Percentiles rank a stretch among this genome's conserved stretches.
phyloP scores from a whole-genome alignment of 1,140 invertebrate genomes.

The Aleiodes sp. region DNA sequence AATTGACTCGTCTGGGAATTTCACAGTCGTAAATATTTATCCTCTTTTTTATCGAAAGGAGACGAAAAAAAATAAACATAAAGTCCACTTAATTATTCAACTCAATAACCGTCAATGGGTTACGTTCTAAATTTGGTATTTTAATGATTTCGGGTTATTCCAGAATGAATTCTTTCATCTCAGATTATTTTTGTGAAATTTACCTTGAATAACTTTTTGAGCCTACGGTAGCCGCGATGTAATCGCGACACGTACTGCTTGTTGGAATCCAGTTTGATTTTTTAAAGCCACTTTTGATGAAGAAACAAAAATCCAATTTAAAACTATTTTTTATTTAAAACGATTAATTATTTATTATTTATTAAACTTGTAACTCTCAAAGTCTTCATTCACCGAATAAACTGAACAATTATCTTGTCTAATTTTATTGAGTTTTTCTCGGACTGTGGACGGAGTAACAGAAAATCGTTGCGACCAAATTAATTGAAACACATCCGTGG shows the following conservation, averaged over 20 bases:
- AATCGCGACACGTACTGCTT: slow-evolving; percentile 67
- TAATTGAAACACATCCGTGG: slow-evolving; percentile 37
- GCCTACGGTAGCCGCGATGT: slow-evolving; percentile 65
- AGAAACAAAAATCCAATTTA: slow-evolving; percentile 11
- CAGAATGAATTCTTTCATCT: too few species aligned
- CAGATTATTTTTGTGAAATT: slow-evolving; percentile 26
- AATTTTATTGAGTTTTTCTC: not conserved
- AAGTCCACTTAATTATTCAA: too few species aligned
- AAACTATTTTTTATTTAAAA: not conserved
- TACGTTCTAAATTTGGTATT: not conserved
- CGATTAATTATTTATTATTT: not conserved
- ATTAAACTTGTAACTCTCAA: slow-evolving; percentile 34
- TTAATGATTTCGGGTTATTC: too few species aligned
- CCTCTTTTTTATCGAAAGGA: too few species aligned
- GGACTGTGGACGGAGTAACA: not conserved
- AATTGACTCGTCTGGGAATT: too few species aligned
- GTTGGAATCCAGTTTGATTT: slow-evolving; percentile 67
- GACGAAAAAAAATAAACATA: too few species aligned
- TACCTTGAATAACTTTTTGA: slow-evolving; percentile 67
- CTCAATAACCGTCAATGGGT: too few species aligned
- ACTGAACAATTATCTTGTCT: not conserved
- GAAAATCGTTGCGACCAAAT: not conserved
- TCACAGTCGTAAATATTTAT: too few species aligned
- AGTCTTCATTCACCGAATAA: not conserved
- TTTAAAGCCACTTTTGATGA: slow-evolving; percentile 60